Base-by-base conservation (phyloP, 2,797 vertebrate species). In the Rhinophrynus dorsalis region DNA sequence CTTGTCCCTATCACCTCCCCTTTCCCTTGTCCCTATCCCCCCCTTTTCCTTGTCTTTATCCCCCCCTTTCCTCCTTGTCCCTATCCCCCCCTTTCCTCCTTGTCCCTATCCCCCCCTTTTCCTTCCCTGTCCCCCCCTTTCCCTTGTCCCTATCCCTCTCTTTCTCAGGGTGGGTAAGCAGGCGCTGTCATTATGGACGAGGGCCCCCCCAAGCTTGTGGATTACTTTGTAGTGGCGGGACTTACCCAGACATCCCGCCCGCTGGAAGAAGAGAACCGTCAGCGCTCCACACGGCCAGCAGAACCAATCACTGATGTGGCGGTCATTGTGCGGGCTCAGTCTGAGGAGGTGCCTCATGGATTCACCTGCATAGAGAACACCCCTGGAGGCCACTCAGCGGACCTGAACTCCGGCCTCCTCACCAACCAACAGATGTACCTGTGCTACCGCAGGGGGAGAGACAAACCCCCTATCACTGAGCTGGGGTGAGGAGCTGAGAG, bases 221-320 rank as follows among this genome's bases (percentile, higher is more conserved):
- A 98, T 83, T 98, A 98, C 72, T 98, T 98, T 10, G 95, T 98
- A 79, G 92, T 98, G 77, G 96, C 95, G 0, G 95, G 96, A 5
- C 87, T 98, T 45, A 84, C 91, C 4, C 79, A 75, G 1, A 84
- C 77, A 1, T 89, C 77, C 45, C 86, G 76, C 63, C 85, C 86
- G 3, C 87, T 77, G 82, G 94, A 94, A 32, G 94, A 93, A 67
- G 94, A 89, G 27, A 89, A 55, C 18, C 88, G 80, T 71, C 78
- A 84, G 33, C 83, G 88, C 5, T 82, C 83, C 1, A 81, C 82
- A 8, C 85, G 95, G 0, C 88, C 88, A 0, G 85, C 83, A 6
- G 93, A 95, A 26, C 93, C 94, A 9, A 90, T 98, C 77, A 95
- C 90, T 0, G 96, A 98, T 64, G 88, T 98, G 83, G 92, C 90